Conservation (phyloP, 35 echinoderm and acorn worm species). For the Heliocidaris tuberculata region DNA sequence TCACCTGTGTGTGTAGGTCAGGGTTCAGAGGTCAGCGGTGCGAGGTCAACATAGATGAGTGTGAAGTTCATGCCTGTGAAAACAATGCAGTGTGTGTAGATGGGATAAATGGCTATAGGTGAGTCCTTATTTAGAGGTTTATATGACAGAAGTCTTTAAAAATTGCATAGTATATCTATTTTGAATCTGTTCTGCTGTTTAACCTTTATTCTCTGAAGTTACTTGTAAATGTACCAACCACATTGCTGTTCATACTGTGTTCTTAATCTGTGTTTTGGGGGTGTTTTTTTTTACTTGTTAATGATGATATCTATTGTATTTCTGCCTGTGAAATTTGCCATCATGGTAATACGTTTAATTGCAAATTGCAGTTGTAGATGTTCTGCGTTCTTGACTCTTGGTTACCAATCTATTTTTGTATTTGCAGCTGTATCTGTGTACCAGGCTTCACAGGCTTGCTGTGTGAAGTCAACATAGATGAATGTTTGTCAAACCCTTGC, state of each 20-base stretch:
- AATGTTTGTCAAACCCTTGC: slow-evolving; percentile 72
- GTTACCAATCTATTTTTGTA: background rate
- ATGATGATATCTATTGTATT: background rate
- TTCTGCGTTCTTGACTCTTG: too few relatives aligned
- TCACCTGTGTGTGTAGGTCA: slow-evolving; percentile 61
- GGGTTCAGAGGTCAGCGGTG: slow-evolving; percentile 59
- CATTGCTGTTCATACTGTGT: too few relatives aligned
- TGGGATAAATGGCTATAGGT: slow-evolving; percentile 55
- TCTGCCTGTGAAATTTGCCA: background rate
- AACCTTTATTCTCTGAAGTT: too few relatives aligned
- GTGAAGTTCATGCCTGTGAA: slow-evolving; percentile 52
- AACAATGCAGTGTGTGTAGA: slow-evolving; percentile 73
- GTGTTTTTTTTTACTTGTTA: too few relatives aligned
- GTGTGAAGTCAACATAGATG: slow-evolving; percentile 66
- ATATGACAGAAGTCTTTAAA: background rate
- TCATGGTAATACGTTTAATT: background rate
- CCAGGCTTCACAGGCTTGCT: slow-evolving; percentile 52
- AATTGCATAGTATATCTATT: background rate
- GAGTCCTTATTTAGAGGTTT: background rate
- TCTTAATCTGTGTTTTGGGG: too few relatives aligned
- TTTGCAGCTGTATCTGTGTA: slow-evolving; percentile 56
- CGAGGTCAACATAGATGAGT: slow-evolving; percentile 72
- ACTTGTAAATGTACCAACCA: too few relatives aligned
- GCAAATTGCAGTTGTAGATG: too few relatives aligned
- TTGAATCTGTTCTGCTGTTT: too few relatives aligned